Conservation (phyloP, 1,140 invertebrate genomes). For the Samia ricini region DNA sequence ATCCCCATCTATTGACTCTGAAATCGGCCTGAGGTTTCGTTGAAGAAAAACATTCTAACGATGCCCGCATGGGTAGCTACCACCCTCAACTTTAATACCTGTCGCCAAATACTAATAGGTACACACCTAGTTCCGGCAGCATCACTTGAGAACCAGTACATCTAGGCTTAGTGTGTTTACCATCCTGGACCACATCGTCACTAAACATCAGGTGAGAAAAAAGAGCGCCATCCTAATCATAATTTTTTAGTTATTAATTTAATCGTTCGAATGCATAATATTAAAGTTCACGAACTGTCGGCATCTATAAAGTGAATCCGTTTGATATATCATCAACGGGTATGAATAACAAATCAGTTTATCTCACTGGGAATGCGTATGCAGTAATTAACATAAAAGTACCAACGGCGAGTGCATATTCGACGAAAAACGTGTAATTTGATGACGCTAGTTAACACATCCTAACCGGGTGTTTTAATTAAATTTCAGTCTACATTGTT, state of each 20-base stretch:
- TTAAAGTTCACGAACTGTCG: background rate
- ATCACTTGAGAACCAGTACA: too few relatives aligned
- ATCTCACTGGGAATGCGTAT: background rate
- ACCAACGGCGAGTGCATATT: slow-evolving; percentile 11
- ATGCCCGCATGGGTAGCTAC: too few relatives aligned
- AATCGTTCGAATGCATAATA: background rate
- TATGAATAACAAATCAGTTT: slow-evolving; percentile 6
- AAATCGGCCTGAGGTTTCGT: too few relatives aligned
- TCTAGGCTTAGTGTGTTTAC: too few relatives aligned
- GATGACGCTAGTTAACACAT: slow-evolving; percentile 45
- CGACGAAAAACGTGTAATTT: slow-evolving; percentile 30
- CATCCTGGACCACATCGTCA: too few relatives aligned
- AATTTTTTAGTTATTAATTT: background rate
- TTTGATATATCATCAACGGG: background rate
- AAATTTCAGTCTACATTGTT: slow-evolving; percentile 69
- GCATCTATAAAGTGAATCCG: background rate
- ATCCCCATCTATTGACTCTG: too few relatives aligned
- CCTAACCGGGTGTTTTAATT: slow-evolving; percentile 66
- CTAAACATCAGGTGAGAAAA: too few relatives aligned
- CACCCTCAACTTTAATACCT: too few relatives aligned
- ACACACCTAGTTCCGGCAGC: too few relatives aligned
- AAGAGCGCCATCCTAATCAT: too few relatives aligned
- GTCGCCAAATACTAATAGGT: too few relatives aligned
- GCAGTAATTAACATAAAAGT: background rate
- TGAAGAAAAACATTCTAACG: too few relatives aligned